Evolutionary conservation across 2,113 vertebrate species (phyloP).

Genomic region (Pollachius pollachius): DNA sequence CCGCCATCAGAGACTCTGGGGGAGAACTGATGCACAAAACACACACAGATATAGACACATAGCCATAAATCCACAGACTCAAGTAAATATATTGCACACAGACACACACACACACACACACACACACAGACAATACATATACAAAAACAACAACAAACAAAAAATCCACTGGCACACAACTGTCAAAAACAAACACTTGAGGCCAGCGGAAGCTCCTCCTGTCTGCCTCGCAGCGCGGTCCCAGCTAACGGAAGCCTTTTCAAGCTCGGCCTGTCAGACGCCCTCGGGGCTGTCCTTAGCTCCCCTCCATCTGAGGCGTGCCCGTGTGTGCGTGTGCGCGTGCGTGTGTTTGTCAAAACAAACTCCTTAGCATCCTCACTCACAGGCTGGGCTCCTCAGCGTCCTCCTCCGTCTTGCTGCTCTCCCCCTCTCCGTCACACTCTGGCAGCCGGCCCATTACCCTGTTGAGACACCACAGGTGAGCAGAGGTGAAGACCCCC

Average conservation of each 20-base stretch:
- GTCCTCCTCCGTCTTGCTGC: conserved; percentile 81
- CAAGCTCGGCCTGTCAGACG: too few species aligned
- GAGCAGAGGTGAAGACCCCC: too few species aligned
- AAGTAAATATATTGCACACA: not conserved
- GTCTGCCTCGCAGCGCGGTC: too few species aligned
- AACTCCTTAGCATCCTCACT: conserved; percentile 43
- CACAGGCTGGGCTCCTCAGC: conserved; percentile 88
- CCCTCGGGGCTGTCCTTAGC: too few species aligned
- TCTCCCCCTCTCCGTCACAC: conserved; percentile 86
- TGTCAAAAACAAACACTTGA: too few species aligned
- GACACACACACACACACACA: not conserved
- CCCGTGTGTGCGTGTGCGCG: too few species aligned
- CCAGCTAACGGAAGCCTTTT: too few species aligned
- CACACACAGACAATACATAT: not conserved
- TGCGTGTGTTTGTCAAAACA: not conserved
- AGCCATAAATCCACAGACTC: not conserved
- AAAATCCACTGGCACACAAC: too few species aligned
- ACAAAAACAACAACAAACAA: too few species aligned
- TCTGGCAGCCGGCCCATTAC: conserved; percentile 90
- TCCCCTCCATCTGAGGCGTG: too few species aligned
- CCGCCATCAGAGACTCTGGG: conserved; percentile 85
- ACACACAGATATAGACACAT: conserved; percentile 1
- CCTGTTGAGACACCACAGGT: conserved; percentile 57
- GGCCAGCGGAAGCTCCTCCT: too few species aligned
- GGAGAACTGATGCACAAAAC: conserved; percentile 79